phyloP scores from a whole-genome alignment of 2,888 invertebrate species.

The Melitaea athalia region DNA sequence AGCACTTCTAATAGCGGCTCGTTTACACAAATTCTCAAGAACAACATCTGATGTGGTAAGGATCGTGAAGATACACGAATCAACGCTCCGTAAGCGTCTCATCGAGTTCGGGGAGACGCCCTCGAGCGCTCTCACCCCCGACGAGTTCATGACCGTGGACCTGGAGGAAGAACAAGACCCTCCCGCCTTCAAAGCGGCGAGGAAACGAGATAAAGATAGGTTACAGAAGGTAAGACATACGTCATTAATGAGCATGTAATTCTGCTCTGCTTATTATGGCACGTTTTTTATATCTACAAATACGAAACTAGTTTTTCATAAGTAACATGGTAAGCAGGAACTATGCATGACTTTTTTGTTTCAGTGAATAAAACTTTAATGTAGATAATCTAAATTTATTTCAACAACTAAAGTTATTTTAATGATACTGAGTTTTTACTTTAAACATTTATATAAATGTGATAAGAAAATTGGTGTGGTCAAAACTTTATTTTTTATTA shows the following conservation, averaged over 20 bases:
- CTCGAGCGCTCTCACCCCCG: slow-evolving; percentile 95
- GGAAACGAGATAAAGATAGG: slow-evolving; percentile 93
- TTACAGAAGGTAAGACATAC: slow-evolving; percentile 85
- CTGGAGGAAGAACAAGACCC: slow-evolving; percentile 98
- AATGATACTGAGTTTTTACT: too few relatives aligned
- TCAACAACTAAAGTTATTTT: too few relatives aligned
- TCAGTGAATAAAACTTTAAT: too few relatives aligned
- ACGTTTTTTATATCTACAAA: not conserved
- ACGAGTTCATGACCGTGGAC: slow-evolving; percentile 98
- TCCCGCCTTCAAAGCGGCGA: slow-evolving; percentile 95
- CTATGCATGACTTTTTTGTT: too few relatives aligned
- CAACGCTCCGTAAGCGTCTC: slow-evolving; percentile 94
- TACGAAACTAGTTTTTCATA: too few relatives aligned
- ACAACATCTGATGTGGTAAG: slow-evolving; percentile 94
- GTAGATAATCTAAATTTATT: too few relatives aligned
- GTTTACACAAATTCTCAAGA: slow-evolving; percentile 95
- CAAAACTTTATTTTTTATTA: too few relatives aligned
- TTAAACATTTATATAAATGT: too few relatives aligned
- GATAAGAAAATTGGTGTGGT: too few relatives aligned
- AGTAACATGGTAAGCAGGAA: too few relatives aligned
- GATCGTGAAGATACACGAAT: slow-evolving; percentile 97
- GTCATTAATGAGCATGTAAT: too few relatives aligned
- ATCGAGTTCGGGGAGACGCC: slow-evolving; percentile 98
- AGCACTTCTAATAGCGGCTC: slow-evolving; percentile 96
- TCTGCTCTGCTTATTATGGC: too few relatives aligned